Evolutionary conservation across 92 coral and sea anemone species (phyloP), one percentile per base, ranked within the genome.

Genomic region (Blastomussa wellsi): DNA sequence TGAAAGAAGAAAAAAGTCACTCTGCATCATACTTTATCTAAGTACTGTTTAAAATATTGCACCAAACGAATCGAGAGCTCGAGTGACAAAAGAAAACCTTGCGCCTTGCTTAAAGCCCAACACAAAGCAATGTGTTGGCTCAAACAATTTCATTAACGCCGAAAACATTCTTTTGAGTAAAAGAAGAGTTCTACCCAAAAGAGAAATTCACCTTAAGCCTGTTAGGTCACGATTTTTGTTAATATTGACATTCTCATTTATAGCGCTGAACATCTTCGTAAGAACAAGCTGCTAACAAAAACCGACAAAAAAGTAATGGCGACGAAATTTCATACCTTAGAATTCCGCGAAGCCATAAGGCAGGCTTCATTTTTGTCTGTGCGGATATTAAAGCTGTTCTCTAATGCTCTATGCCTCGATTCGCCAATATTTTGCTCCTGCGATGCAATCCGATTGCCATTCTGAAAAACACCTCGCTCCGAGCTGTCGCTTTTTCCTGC

Each of bases 401-500:
- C 29, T 12, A 36, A 22, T 19, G n/a, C 74, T 52, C 41, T n/a
- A 7, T 82, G 86, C 78, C 37, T 37, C 1, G 86, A 82, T 4
- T 72, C 78, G 13, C 33, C 78, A 37, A 15, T 9, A 13, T 37
- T 70, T 52, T 82, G 37, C 62, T 17, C 26, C 32, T 2, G 16
- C 36, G 69, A 24, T 36, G 13, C 35, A 12, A 9, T 39, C 17
- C 70, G 68, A 28, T 41, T 37, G 14, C 53, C 71, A 70, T 37
- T 78, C 48, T 13, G 78, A 53, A 51, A 37, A 10, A 41, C 16
- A 22, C 32, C 38, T 19, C 53, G 33, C 39, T 82, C 86, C 8
- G 71, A 53, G 48, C 26, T 2, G 24, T 82, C 86, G 53, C 77
- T n/a, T 36, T 39, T 82, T 35, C 76, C 86, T 10, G 86, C 86